A percentile compares a stretch with the other conserved stretches of the same genome.
phyloP scores from a whole-genome alignment of 2,888 invertebrate genomes.

The Noctua pronuba region DNA sequence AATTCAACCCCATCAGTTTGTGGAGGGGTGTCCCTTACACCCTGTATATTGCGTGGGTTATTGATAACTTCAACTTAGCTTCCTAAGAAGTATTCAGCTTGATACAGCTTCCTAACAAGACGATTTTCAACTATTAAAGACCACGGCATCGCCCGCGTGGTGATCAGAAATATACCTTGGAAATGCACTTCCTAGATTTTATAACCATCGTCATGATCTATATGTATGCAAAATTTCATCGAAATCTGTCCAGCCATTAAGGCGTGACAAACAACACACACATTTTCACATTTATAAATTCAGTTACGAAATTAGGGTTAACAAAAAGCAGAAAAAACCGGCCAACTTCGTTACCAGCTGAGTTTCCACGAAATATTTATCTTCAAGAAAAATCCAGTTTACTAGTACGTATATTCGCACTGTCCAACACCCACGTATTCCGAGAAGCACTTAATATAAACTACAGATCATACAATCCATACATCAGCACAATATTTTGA shows the following conservation, averaged over 20 bases:
- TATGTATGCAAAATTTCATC: neutral
- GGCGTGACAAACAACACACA: neutral
- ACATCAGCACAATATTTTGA: no score
- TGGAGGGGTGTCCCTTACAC: no score
- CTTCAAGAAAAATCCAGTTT: neutral
- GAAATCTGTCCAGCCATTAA: neutral
- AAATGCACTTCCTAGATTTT: neutral
- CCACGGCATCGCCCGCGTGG: accelerated
- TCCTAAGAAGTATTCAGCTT: neutral
- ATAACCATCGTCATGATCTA: neutral
- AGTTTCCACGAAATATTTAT: neutral
- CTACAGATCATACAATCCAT: no score
- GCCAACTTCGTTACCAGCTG: neutral
- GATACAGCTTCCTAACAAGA: neutral
- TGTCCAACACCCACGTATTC: neutral
- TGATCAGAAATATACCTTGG: neutral
- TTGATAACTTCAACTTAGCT: neutral
- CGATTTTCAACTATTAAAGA: neutral
- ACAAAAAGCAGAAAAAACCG: neutral
- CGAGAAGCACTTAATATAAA: constrained; percentile 13
- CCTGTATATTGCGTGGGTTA: neutral
- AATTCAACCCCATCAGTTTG: no score
- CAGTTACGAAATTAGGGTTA: neutral
- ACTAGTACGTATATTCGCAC: neutral
- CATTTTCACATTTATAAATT: neutral